Evolutionary conservation across 2,113 vertebrate species (phyloP), one percentile per base, ranked within the genome.

Genomic region (pig (Sus scrofa)): DNA sequence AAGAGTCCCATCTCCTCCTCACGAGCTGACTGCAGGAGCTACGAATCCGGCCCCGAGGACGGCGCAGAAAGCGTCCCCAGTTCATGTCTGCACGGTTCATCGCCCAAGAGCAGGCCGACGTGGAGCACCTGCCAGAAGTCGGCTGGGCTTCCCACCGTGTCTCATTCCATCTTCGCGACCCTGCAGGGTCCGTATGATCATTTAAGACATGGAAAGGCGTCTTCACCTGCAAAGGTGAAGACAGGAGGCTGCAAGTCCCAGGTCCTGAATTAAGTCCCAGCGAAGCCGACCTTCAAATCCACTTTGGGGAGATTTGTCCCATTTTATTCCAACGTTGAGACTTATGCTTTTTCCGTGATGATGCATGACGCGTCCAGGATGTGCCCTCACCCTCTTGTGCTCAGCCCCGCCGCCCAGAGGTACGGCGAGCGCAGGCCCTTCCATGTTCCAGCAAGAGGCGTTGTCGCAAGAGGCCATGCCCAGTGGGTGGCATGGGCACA

Each of bases 1-100:
- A 15, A 39, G 37, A 88, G 24, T 20, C 63, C n/a, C 18, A 24
- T 1, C 13, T 1, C 13, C 30, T 70, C 19, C 39, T 54, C 7
- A 44, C 9, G 0, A 30, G n/a, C n/a, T 30, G 15, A 52, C 0
- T 1, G 34, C 14, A 37, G 11, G 24, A 44, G 7, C 39, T 18
- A 37, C 39, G 30, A 79, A 30, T 16, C 27, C 44, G 60, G 37
- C 9, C 6, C n/a, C 22, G 54, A 30, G 30, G 26, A 19, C 16
- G 9, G 4, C 54, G 37, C 4, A 62, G 62, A 78, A 68, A 73
- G 2, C 7, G 11, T 7, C 19, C 32, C 37, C 12, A n/a, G 56
- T 58, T 75, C 39, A 32, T 32, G 0, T 10, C 24, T 50, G 37
- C 3, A 16, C 14, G 2, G 9, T 27, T 32, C 19, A 44, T n/a